phyloP scores from a whole-genome alignment of 2,888 invertebrate genomes.

The Elysia crispata region DNA sequence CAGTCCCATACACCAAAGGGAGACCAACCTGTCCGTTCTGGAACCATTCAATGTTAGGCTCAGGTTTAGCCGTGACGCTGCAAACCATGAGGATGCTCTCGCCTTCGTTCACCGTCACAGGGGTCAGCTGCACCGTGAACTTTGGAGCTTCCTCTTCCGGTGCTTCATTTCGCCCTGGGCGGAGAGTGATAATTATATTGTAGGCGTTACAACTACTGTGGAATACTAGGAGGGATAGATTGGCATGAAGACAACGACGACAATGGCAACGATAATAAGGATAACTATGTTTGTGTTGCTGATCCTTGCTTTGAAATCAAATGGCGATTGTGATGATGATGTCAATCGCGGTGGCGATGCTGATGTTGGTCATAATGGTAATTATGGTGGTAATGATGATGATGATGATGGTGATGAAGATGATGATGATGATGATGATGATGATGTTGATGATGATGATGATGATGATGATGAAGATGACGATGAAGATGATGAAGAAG shows the following conservation, averaged over 20 bases:
- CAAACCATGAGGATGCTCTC: constrained; percentile 95
- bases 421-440: constrained; percentile 30
- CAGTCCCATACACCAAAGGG: no score
- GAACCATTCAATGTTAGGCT: constrained; percentile 81
- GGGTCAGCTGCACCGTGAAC: constrained; percentile 60
- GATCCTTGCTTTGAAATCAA: no score
- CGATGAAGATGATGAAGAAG: constrained; percentile 39
- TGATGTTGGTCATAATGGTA: constrained; percentile 2
- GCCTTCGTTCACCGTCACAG: constrained; percentile 87
- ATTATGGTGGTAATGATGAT: constrained; percentile 28
- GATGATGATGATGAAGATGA: constrained; percentile 42
- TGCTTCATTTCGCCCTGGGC: constrained; percentile 20
- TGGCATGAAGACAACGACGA: no score
- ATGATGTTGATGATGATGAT: constrained; percentile 34
- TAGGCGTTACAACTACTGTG: no score
- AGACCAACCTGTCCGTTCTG: constrained; percentile 64
- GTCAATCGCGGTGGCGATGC: background rate
- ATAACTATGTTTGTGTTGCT: no score
- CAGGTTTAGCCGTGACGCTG: constrained; percentile 94
- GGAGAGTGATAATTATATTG: no score
- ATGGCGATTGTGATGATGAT: constrained; percentile 11
- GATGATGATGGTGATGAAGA: constrained; percentile 15
- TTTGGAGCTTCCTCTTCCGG: constrained; percentile 57
- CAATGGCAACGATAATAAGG: no score
- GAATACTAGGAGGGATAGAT: no score